A percentile compares a stretch with the other conserved stretches of the same genome.
phyloP scores from a whole-genome alignment of 2,113 vertebrate species.

The Axis porcinus region DNA sequence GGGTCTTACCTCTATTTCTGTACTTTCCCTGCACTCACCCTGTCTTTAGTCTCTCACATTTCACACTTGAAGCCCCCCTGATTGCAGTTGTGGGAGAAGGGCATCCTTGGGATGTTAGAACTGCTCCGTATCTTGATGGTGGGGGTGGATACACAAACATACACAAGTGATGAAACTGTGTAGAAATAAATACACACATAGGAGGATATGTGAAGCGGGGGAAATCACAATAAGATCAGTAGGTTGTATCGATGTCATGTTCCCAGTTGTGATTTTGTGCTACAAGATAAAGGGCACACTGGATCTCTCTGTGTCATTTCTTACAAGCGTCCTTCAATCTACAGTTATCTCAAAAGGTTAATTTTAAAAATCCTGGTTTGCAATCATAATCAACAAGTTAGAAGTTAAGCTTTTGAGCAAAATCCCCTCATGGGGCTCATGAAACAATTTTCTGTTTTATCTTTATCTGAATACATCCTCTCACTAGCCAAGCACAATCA shows the following conservation, averaged over 20 bases:
- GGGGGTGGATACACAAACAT: not conserved
- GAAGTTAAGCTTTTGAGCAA: not conserved
- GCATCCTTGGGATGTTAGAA: not conserved
- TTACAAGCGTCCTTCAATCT: not conserved
- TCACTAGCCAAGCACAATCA: not conserved
- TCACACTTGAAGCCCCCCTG: not conserved
- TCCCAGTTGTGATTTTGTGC: not conserved
- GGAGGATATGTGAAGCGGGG: not conserved
- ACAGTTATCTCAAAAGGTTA: not conserved
- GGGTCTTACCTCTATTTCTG: no score
- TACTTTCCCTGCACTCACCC: not conserved
- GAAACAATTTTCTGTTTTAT: not conserved
- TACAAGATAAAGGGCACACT: not conserved
- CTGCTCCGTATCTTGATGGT: not conserved
- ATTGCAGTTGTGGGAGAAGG: not conserved
- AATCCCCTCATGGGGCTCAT: not conserved
- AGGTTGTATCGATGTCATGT: not conserved
- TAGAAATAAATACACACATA: not conserved
- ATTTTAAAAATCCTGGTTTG: not conserved
- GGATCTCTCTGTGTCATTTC: not conserved
- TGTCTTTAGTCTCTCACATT: not conserved
- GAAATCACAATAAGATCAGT: not conserved
- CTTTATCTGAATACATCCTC: not conserved
- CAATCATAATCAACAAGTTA: not conserved
- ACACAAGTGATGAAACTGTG: not conserved